Percentiles rank a stretch among this genome's conserved stretches.
phyloP scores from a whole-genome alignment of 1,140 invertebrate genomes.

The Orussus abietinus region DNA sequence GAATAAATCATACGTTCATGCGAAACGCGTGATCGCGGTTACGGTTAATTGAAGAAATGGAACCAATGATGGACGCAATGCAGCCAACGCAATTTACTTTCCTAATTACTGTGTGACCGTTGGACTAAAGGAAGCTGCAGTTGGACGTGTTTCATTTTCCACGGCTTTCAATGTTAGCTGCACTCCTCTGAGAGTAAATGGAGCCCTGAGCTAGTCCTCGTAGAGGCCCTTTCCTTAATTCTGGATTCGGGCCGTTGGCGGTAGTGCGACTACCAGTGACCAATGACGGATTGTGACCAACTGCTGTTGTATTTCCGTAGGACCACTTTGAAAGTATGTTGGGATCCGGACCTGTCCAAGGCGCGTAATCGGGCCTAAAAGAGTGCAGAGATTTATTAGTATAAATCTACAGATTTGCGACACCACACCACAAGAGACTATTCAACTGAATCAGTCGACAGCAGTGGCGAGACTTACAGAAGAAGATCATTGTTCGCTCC shows the following conservation, averaged over 20 bases:
- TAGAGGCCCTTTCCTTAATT: constrained; percentile 62
- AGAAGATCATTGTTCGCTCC: constrained; percentile 66
- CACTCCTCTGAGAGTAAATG: constrained; percentile 61
- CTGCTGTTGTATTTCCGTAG: constrained; percentile 44
- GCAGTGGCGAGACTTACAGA: constrained; percentile 59
- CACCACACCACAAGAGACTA: too few species aligned
- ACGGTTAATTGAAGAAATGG: too few species aligned
- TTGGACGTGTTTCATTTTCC: constrained; percentile 55
- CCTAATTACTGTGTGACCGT: too few species aligned
- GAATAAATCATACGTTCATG: too few species aligned
- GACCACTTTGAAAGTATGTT: constrained; percentile 45
- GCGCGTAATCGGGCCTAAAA: constrained; percentile 65
- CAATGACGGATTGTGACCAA: constrained; percentile 56
- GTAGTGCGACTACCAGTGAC: constrained; percentile 48
- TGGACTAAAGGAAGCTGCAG: constrained; percentile 45
- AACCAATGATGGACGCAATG: too few species aligned
- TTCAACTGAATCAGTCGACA: too few species aligned
- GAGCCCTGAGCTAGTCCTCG: constrained; percentile 64
- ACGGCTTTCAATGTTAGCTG: constrained; percentile 51
- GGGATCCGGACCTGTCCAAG: constrained; percentile 66
- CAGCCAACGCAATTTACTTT: too few species aligned
- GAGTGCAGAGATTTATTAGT: too few species aligned
- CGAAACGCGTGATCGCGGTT: too few species aligned
- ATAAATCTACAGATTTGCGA: too few species aligned
- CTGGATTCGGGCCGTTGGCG: constrained; percentile 59